Percentiles rank a stretch among this genome's conserved stretches.
phyloP scores from a whole-genome alignment of 2,113 vertebrate genomes.

The Anser cygnoides region DNA sequence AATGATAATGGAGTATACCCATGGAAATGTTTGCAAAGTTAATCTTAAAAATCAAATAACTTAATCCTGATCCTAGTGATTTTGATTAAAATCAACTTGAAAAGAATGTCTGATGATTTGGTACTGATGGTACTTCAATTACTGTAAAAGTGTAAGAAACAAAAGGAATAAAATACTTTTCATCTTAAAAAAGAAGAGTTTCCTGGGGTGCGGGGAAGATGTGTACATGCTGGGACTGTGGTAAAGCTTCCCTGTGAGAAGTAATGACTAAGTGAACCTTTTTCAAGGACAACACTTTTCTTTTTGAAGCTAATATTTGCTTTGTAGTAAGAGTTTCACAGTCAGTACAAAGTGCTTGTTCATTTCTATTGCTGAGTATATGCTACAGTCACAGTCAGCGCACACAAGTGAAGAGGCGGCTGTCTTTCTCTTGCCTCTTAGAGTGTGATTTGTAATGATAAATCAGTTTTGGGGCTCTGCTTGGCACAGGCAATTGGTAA shows the following conservation, averaged over 20 bases:
- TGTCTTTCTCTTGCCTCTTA: not conserved
- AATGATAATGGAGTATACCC: not conserved
- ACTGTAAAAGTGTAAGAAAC: slow-evolving; percentile 30
- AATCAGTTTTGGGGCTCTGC: not conserved
- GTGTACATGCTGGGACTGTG: not conserved
- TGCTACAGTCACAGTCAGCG: not conserved
- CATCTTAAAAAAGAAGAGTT: slow-evolving; percentile 37
- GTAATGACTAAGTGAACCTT: slow-evolving; percentile 44
- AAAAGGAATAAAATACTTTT: slow-evolving; percentile 63
- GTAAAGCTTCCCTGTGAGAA: not conserved
- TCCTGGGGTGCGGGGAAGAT: slow-evolving; percentile 9
- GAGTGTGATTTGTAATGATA: not conserved
- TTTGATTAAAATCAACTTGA: slow-evolving; percentile 57
- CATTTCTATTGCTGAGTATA: not conserved
- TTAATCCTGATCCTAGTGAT: slow-evolving; percentile 17
- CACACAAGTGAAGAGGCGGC: not conserved
- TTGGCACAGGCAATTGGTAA: not conserved
- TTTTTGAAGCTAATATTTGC: slow-evolving; percentile 49
- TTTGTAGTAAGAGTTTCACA: slow-evolving; percentile 29
- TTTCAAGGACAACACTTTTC: slow-evolving; percentile 37
- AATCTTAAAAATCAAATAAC: slow-evolving; percentile 31
- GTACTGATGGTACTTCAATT: slow-evolving; percentile 29
- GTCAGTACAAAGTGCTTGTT: not conserved
- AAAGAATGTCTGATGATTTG: slow-evolving; percentile 42
- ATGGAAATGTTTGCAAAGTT: slow-evolving; percentile 11